These are phyloP conservation scores for Spinus pinus DNA, from an alignment of 2,797 vertebrate genomes.

Conservation along the genomic window DNA sequence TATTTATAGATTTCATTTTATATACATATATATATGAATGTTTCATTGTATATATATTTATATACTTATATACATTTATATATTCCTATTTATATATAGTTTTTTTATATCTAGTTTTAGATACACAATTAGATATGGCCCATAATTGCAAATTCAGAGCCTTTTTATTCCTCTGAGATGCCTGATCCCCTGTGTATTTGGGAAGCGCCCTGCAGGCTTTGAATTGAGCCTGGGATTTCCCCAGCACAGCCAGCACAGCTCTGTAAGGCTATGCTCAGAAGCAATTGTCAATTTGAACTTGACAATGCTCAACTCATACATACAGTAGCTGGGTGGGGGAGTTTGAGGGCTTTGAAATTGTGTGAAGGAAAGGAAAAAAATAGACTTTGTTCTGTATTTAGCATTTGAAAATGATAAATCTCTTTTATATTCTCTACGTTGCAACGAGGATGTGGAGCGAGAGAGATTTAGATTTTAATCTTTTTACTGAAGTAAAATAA, in stretches of 20 bases:
- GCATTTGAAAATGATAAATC: neutral
- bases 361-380: neutral
- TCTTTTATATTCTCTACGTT: neutral
- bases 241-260: fast-evolving
- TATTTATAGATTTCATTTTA: too few species aligned
- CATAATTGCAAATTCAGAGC: neutral
- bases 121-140: neutral
- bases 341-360: neutral
- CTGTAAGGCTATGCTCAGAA: fast-evolving
- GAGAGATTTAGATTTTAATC: constrained; percentile 28
- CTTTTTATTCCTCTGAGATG: neutral
- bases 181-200: fast-evolving
- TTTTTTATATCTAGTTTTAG: neutral
- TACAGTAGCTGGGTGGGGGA: neutral
- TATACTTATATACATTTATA: too few species aligned
- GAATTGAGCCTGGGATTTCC: neutral
- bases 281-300: constrained; percentile 2
- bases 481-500: constrained; percentile 38
- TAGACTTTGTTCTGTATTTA: neutral
- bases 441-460: neutral
- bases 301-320: neutral
- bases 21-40: too few species aligned
- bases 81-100: too few species aligned
- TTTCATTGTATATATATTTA: too few species aligned
- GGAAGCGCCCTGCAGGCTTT: neutral